A percentile compares a stretch with the other conserved stretches of the same genome.
phyloP scores from a whole-genome alignment of 2,888 invertebrate genomes.

The Cistogaster globosa region DNA sequence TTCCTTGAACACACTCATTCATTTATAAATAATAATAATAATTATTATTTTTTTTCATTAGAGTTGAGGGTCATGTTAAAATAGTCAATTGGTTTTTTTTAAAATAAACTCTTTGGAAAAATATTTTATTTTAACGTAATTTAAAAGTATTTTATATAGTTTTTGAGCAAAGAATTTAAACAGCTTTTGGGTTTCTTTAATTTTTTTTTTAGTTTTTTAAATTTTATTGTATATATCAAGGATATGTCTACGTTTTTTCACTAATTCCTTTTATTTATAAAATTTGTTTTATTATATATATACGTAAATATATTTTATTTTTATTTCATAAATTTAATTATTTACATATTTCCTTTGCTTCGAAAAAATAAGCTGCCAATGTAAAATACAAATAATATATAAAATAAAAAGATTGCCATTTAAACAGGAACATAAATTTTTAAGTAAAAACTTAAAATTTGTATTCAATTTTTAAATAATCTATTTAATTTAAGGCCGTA shows the following conservation, averaged over 20 bases:
- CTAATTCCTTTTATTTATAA: slow-evolving; percentile 60
- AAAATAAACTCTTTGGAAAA: slow-evolving; percentile 69
- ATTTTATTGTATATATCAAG: slow-evolving; percentile 75
- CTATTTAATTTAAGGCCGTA: no score
- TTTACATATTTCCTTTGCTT: slow-evolving; percentile 18
- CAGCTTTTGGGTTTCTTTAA: slow-evolving; percentile 47
- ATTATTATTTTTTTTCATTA: slow-evolving; percentile 12
- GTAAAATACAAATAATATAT: slow-evolving; percentile 11
- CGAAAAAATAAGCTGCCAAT: slow-evolving; percentile 64
- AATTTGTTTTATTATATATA: slow-evolving; percentile 28
- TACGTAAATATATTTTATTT: slow-evolving; percentile 13
- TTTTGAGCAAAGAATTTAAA: slow-evolving; percentile 45
- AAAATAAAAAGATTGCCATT: slow-evolving; percentile 21
- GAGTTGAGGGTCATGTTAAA: slow-evolving; percentile 63
- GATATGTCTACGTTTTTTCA: slow-evolving; percentile 80
- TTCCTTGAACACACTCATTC: slow-evolving; percentile 66
- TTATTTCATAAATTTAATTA: background rate
- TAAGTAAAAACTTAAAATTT: background rate
- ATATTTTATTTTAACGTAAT: slow-evolving; percentile 61
- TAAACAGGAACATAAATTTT: slow-evolving; percentile 50
- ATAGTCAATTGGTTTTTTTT: slow-evolving; percentile 67
- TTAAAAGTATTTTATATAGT: slow-evolving; percentile 22
- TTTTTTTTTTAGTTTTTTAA: slow-evolving; percentile 40
- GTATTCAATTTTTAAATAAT: background rate
- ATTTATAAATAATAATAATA: no score